phyloP scores from a whole-genome alignment of 35 echinoderm and acorn worm species.

The Ptychodera flava region DNA sequence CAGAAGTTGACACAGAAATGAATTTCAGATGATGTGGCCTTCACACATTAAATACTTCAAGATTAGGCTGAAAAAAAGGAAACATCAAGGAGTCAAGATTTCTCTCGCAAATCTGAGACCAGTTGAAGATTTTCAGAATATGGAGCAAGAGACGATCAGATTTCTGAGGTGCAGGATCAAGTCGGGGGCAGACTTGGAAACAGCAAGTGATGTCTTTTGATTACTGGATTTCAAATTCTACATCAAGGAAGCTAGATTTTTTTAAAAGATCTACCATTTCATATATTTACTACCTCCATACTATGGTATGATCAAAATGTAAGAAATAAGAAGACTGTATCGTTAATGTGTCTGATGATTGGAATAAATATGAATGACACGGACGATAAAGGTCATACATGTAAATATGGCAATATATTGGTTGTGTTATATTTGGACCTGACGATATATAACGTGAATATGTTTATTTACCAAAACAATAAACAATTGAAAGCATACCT shows the following conservation, averaged over 20 bases:
- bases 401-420: not conserved
- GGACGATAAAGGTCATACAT: not conserved
- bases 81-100: too few species aligned
- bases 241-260: too few species aligned
- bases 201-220: not conserved
- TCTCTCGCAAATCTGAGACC: too few species aligned
- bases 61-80: too few species aligned
- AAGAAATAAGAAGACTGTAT: not conserved
- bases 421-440: not conserved
- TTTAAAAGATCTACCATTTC: too few species aligned
- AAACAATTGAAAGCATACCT: not conserved
- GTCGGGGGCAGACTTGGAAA: not conserved
- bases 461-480: not conserved
- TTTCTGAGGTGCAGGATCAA: not conserved
- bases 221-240: too few species aligned
- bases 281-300: too few species aligned
- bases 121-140: too few species aligned
- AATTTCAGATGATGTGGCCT: too few species aligned
- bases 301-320: not conserved
- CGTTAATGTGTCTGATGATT: not conserved
- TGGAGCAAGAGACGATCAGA: too few species aligned
- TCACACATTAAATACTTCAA: too few species aligned
- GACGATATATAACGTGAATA: not conserved
- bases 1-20: too few species aligned
- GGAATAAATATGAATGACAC: not conserved